These are phyloP conservation scores for Epistrophella euchroma DNA, from an alignment of 2,888 invertebrate species.

Conservation along the genomic window DNA sequence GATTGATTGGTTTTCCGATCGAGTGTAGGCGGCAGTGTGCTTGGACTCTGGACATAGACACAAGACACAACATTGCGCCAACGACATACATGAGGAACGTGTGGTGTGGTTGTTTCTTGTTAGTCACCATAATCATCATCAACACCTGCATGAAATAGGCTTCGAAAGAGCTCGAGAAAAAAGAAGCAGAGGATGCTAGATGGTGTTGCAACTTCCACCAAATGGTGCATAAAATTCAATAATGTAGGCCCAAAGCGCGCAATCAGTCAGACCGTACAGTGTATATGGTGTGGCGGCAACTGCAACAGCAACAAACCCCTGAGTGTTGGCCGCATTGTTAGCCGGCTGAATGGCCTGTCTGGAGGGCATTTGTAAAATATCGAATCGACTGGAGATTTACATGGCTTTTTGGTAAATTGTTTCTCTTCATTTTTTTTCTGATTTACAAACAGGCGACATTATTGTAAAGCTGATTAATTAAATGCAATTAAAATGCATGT, in stretches of 20 bases:
- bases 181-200: constrained; percentile 43
- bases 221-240: constrained; percentile 72
- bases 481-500: constrained; percentile 72
- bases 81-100: constrained; percentile 1
- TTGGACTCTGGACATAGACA: constrained; percentile 51
- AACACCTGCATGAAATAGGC: constrained; percentile 64
- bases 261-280: constrained; percentile 51
- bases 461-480: constrained; percentile 66
- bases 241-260: constrained; percentile 67
- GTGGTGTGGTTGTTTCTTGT: constrained; percentile 55
- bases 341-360: constrained; percentile 38
- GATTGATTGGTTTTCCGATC: constrained; percentile 69
- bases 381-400: constrained; percentile 51
- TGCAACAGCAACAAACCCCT: neutral
- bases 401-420: constrained; percentile 50
- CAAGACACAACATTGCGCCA: constrained; percentile 22
- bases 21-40: constrained; percentile 59
- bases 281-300: neutral
- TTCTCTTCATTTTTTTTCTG: constrained; percentile 17
- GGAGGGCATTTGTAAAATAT: constrained; percentile 63
- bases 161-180: constrained; percentile 12
- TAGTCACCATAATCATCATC: constrained; percentile 65
- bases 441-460: constrained; percentile 39
- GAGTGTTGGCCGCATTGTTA: constrained; percentile 63
- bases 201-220: constrained; percentile 68